Evolutionary conservation across 2,797 vertebrate species (phyloP), one percentile per base, ranked within the genome.

Genomic region (Miichthys miiuy): DNA sequence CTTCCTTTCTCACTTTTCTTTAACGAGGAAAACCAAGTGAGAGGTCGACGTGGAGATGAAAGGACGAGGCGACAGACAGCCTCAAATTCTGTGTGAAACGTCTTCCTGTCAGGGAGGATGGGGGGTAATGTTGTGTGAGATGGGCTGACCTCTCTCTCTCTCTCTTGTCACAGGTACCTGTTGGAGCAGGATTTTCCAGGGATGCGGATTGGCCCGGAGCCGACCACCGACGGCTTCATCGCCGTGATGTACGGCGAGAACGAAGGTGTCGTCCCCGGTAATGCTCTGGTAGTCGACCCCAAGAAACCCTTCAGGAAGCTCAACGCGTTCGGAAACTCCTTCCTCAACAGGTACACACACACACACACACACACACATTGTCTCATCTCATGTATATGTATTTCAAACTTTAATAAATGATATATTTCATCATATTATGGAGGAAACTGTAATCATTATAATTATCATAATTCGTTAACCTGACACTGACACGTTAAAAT

Each of bases 261-360:
- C 0, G 98, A 99, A 85, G 98, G 98, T 5, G 93, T 95, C 14
- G 90, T 98, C 81, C 98, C 98, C 16, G 98, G 98, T 60, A 99
- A 99, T 48, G 98, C 98, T 1, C 91, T 99, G 16, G 98, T 99
- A 11, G 98, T 99, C 42, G 98, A 99, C 90, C 97, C 97, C 75
- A 99, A 97, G 74, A 99, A 98, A 75, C 98, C 98, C 0, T 99
- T 99, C 84, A 96, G 98, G 73, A 99, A 99, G 82, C 97, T 99
- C 8, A 95, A 97, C 72, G 97, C 97, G 44, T 99, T 99, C 69
- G 98, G 98, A 83, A 99, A 99, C 86, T 95, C 97, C 46, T 99
- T 99, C 91, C 93, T 99, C 54, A 99, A 99, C 94, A 96, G 98
- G 98, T 98, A 54, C 42, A 34, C 62, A 66, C 42, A 21, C 38